These are phyloP conservation scores for Boloria selene DNA, from an alignment of 2,888 invertebrate genomes.

Conservation along the genomic window DNA sequence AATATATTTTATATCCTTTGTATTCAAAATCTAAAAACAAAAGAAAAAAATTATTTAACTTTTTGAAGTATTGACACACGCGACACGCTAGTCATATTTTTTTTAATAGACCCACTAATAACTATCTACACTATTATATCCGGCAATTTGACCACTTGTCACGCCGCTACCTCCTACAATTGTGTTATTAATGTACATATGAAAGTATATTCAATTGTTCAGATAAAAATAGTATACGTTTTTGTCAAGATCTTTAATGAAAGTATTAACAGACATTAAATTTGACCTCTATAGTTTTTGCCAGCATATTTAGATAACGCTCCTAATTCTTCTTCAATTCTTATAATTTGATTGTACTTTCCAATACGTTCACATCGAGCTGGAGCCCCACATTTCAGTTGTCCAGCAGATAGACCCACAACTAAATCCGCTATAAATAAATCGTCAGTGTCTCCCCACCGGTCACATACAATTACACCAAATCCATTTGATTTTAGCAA, in stretches of 20 bases:
- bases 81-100: no score
- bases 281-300: slow-evolving; percentile 92
- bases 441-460: slow-evolving; percentile 99
- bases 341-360: slow-evolving; percentile 98
- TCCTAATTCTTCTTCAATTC: slow-evolving; percentile 99
- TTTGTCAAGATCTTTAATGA: background rate
- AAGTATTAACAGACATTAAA: background rate
- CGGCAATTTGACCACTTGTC: slow-evolving; percentile 63
- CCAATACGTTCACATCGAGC: slow-evolving; percentile 97
- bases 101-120: slow-evolving; percentile 1
- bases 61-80: no score
- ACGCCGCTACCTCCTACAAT: slow-evolving; percentile 19
- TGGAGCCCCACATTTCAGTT: slow-evolving; percentile 99
- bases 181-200: background rate
- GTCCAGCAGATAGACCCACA: slow-evolving; percentile 98
- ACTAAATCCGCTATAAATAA: slow-evolving; percentile 98
- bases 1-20: no score
- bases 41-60: no score
- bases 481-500: slow-evolving; percentile 98
- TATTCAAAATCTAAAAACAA: no score
- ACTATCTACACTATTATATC: slow-evolving; percentile 49
- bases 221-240: no score
- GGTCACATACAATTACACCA: slow-evolving; percentile 80
- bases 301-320: slow-evolving; percentile 95
- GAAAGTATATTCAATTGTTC: background rate